These are phyloP conservation scores for Poecilia picta DNA, from an alignment of 2,797 vertebrate genomes.

Conservation along the genomic window DNA sequence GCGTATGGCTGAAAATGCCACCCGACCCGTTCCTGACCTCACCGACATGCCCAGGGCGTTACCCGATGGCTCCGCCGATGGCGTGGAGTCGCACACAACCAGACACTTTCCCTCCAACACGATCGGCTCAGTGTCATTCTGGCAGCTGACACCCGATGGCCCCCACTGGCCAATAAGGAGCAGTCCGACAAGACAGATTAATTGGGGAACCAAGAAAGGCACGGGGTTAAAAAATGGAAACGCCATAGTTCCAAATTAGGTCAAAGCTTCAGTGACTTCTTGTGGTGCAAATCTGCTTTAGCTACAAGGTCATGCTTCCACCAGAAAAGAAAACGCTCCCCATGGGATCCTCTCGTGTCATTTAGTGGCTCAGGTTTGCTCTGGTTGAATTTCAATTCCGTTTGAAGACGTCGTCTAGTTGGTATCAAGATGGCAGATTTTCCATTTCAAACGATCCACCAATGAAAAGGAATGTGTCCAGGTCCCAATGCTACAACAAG, in stretches of 20 bases:
- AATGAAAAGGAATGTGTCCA: slow-evolving; percentile 3
- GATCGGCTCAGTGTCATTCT: slow-evolving; percentile 84
- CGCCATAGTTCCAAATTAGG: slow-evolving; percentile 53
- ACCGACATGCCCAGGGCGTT: slow-evolving; percentile 84
- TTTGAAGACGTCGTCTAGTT: background rate
- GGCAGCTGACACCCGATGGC: slow-evolving; percentile 60
- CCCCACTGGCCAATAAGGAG: slow-evolving; percentile 55
- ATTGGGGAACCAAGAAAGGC: background rate
- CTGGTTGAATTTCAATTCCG: background rate
- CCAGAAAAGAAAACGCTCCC: background rate
- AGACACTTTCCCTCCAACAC: slow-evolving; percentile 84
- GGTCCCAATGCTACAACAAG: slow-evolving; percentile 7
- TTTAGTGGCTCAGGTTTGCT: slow-evolving; percentile 3
- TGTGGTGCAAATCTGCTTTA: slow-evolving; percentile 14
- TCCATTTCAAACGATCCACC: slow-evolving; percentile 25
- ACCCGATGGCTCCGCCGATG: slow-evolving; percentile 73
- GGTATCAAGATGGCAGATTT: slow-evolving; percentile 12
- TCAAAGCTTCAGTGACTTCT: background rate
- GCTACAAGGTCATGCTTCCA: slow-evolving; percentile 30
- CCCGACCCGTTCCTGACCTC: slow-evolving; percentile 78
- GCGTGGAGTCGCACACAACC: slow-evolving; percentile 84
- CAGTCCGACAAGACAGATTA: slow-evolving; percentile 44
- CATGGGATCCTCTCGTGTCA: background rate
- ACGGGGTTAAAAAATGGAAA: background rate
- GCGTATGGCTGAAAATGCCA: slow-evolving; percentile 83